Conservation (phyloP, 2,113 vertebrate species). For the Upupa epops region DNA sequence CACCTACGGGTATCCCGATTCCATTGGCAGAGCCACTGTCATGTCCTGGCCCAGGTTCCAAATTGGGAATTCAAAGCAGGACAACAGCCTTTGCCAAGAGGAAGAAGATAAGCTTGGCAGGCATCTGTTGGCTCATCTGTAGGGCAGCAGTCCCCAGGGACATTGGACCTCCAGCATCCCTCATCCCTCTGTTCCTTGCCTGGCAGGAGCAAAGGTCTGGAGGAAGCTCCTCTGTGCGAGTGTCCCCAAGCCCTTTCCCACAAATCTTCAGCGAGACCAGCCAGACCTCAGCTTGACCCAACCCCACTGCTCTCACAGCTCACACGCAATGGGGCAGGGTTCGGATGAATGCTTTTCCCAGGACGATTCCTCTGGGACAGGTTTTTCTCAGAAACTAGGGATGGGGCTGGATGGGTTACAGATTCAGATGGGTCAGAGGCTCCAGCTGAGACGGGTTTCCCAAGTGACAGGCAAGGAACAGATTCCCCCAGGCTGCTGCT, state of each 20-base stretch:
- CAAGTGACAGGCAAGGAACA: neutral
- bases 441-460: conserved; percentile 11
- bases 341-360: neutral
- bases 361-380: neutral
- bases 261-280: neutral
- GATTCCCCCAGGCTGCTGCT: neutral
- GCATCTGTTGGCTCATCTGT: neutral
- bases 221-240: neutral
- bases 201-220: neutral
- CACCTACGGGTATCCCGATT: neutral
- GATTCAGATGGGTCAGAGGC: neutral
- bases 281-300: neutral
- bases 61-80: neutral
- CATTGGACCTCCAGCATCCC: fast-evolving
- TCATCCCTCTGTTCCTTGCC: neutral
- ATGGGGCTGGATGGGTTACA: neutral
- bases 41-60: neutral
- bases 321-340: neutral
- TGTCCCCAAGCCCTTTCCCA: neutral
- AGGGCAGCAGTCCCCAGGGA: neutral
- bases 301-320: neutral
- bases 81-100: neutral
- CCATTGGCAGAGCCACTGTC: neutral
- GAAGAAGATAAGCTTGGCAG: neutral
- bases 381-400: conserved; percentile 34